Evolutionary conservation across 1,140 invertebrate genomes (phyloP), one percentile per base, ranked within the genome.

Genomic region (Venturia canescens): DNA sequence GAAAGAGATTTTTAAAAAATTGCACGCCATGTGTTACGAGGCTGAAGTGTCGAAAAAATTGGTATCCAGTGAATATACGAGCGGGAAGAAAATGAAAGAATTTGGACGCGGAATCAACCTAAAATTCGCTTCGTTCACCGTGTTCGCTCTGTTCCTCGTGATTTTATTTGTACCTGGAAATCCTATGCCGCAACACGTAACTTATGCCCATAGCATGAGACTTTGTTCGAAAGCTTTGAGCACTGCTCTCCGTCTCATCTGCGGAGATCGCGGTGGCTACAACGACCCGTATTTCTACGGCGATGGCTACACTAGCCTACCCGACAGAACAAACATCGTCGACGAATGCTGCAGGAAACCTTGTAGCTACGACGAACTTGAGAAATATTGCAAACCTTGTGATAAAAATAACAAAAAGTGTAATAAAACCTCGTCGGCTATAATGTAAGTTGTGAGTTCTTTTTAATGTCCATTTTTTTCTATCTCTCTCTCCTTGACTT

Each of bases 341-440:
- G 89, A 90, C 44, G 89, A 90, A 78, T 90, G 89, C 82, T 90
- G 89, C 78, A 85, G 89, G 38, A 85, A 84, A 21, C 50, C 83
- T 34, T 90, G 89, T 78, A 87, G 79, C 27, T 82, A 82, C 21
- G 78, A 85, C 15, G 87, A 89, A 72, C 86, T 90, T 18, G 84
- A 89, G 31, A 84, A 84, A 60, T 90, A 90, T 79, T 90, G 89
- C 85, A 90, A 88, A 74, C 87, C 86, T 15, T 7, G 79, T 5
- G 29, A 76, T 6, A 76, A 80, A 16, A 80, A 82, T 13, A 74
- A 81, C 16, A 9, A 18, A n/a, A 57, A 71, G 23, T 1, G 60
- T 13, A 53, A 53, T 53, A 9, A 53, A 23, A 74, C 44, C 66
- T 18, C 81, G 21, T 63, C 44, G 74, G 82, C 75, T 66, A 80